phyloP scores from a whole-genome alignment of 2,113 vertebrate genomes.

The Thamnaconus septentrionalis region DNA sequence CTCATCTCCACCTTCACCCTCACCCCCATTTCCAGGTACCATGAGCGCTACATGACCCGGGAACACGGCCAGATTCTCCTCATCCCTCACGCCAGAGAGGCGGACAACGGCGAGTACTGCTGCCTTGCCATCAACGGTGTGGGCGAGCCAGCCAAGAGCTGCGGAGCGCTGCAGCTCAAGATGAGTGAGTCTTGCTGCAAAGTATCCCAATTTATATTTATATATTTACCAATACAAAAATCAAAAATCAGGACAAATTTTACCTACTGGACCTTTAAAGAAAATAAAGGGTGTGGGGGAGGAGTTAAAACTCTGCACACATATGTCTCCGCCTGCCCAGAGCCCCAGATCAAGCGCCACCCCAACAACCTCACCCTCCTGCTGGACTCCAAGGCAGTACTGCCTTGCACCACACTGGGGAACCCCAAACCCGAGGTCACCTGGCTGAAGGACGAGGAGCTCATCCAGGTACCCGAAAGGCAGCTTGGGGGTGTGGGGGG shows the following conservation, averaged over 20 bases:
- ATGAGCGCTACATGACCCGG: slow-evolving; percentile 87
- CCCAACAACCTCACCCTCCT: slow-evolving; percentile 89
- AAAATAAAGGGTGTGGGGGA: too few relatives aligned
- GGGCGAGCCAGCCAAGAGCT: slow-evolving; percentile 87
- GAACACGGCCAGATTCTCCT: slow-evolving; percentile 91
- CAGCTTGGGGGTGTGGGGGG: too few relatives aligned
- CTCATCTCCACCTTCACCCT: neutral
- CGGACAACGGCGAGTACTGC: slow-evolving; percentile 92
- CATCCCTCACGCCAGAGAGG: slow-evolving; percentile 88
- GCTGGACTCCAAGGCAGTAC: slow-evolving; percentile 90
- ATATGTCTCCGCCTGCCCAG: slow-evolving; percentile 70
- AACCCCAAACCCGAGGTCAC: slow-evolving; percentile 94
- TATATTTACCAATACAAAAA: too few relatives aligned
- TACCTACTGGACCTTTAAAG: too few relatives aligned
- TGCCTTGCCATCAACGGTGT: slow-evolving; percentile 88
- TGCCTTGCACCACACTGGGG: slow-evolving; percentile 91
- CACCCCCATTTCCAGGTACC: slow-evolving; percentile 77
- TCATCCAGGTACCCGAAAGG: slow-evolving; percentile 79
- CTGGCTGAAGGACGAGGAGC: slow-evolving; percentile 91
- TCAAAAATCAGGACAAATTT: too few relatives aligned
- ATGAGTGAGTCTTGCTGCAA: slow-evolving; percentile 85
- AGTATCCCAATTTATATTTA: too few relatives aligned
- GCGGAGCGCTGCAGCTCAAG: slow-evolving; percentile 96
- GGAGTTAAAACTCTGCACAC: too few relatives aligned
- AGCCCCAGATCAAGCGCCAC: slow-evolving; percentile 93